Evolutionary conservation across 2,797 vertebrate species (phyloP).

Genomic region (Erethizon dorsatum): DNA sequence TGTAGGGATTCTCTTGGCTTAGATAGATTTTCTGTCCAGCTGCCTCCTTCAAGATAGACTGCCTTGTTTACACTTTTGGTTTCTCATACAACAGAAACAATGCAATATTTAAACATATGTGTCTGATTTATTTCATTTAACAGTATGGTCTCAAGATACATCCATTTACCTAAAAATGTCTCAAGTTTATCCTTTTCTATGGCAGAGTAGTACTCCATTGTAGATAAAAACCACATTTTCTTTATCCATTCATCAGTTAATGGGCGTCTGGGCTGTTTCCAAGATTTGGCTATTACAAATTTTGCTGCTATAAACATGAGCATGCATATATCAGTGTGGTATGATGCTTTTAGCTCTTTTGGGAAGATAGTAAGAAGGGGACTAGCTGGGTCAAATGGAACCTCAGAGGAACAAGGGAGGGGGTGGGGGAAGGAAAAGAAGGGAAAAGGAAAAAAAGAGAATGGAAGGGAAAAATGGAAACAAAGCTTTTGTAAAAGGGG

Average conservation of each 20-base stretch:
- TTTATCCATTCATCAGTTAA: background rate
- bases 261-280: background rate
- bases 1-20: background rate
- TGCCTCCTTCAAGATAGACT: background rate
- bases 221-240: background rate
- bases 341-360: background rate
- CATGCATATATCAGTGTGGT: background rate
- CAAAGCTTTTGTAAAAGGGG: background rate
- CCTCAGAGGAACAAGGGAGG: background rate
- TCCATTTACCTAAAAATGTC: background rate
- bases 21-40: background rate
- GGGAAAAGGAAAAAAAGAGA: background rate
- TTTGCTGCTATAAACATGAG: background rate
- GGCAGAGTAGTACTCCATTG: background rate
- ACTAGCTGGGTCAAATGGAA: background rate
- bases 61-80: background rate
- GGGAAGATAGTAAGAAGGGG: background rate
- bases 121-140: background rate
- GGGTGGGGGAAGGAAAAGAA: background rate
- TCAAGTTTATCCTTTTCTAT: background rate
- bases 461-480: background rate
- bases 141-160: background rate
- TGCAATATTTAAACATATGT: background rate
- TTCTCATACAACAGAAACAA: background rate
- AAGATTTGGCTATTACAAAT: background rate